Evolutionary conservation across 2,113 vertebrate genomes (phyloP).

Genomic region (Mus pahari): DNA sequence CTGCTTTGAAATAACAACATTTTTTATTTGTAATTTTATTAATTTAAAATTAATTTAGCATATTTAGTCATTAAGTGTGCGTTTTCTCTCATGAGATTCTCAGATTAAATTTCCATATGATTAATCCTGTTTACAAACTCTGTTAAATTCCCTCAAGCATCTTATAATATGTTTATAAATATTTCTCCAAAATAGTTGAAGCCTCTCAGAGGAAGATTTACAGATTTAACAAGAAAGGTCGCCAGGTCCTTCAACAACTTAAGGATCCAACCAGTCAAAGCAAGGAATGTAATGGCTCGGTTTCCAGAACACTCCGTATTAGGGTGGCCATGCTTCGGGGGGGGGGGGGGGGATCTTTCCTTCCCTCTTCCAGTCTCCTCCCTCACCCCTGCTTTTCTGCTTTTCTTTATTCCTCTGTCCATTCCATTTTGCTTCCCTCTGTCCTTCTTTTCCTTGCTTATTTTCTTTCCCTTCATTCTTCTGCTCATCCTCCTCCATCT

Average conservation of each 20-base stretch:
- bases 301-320: background rate
- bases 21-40: conserved; percentile 56
- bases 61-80: conserved; percentile 49
- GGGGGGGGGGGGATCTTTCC: background rate
- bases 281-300: background rate
- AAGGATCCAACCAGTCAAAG: background rate
- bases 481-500: no score
- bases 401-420: no score
- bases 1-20: background rate
- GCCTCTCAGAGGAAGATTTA: conserved; percentile 45
- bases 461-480: no score
- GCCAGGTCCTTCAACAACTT: background rate
- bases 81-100: conserved; percentile 38
- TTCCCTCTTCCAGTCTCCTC: background rate
- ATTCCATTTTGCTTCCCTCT: background rate
- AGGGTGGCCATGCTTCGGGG: background rate
- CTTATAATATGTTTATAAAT: conserved; percentile 45
- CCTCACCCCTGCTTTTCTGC: no score
- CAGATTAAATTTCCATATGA: conserved; percentile 61
- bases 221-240: conserved; percentile 39
- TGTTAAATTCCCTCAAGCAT: conserved; percentile 20
- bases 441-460: background rate
- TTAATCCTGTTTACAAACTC: conserved; percentile 57
- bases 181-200: conserved; percentile 51
- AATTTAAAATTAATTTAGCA: conserved; percentile 58